These are phyloP conservation scores for Bombus soroeensis DNA, from an alignment of 1,140 invertebrate genomes.

Conservation along the genomic window DNA sequence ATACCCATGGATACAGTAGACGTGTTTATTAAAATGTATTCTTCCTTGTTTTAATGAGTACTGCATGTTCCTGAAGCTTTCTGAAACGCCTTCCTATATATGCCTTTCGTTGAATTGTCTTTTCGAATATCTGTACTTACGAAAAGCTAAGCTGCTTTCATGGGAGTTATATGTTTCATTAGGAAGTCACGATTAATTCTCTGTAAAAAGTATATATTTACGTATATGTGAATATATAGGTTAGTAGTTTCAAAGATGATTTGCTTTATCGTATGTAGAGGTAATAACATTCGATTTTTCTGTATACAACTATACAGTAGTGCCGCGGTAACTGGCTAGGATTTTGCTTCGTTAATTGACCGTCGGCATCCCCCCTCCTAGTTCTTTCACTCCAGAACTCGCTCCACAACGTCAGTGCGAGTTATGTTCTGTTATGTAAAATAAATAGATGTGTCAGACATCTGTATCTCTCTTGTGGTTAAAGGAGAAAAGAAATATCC, in stretches of 20 bases:
- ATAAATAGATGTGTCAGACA: background rate
- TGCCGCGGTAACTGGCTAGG: background rate
- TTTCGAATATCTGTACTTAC: constrained; percentile 1
- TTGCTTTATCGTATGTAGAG: background rate
- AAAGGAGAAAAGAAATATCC: background rate
- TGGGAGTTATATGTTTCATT: background rate
- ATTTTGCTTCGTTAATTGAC: background rate
- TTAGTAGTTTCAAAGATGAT: background rate
- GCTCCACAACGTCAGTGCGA: too few species aligned
- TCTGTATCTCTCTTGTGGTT: background rate
- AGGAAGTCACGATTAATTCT: background rate
- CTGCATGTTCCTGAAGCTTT: background rate
- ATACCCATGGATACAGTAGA: background rate
- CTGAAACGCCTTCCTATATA: background rate
- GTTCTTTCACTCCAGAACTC: too few species aligned
- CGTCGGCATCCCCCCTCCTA: background rate
- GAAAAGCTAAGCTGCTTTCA: background rate
- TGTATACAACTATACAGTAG: background rate
- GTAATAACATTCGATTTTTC: constrained; percentile 23
- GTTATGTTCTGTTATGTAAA: background rate
- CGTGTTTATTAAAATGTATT: too few species aligned
- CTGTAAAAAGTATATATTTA: background rate
- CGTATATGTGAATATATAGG: background rate
- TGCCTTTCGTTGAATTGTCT: constrained; percentile 11
- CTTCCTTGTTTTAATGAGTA: too few species aligned